phyloP scores from a whole-genome alignment of 53 echinoderm and acorn worm genomes.

The Arbacia lixula region DNA sequence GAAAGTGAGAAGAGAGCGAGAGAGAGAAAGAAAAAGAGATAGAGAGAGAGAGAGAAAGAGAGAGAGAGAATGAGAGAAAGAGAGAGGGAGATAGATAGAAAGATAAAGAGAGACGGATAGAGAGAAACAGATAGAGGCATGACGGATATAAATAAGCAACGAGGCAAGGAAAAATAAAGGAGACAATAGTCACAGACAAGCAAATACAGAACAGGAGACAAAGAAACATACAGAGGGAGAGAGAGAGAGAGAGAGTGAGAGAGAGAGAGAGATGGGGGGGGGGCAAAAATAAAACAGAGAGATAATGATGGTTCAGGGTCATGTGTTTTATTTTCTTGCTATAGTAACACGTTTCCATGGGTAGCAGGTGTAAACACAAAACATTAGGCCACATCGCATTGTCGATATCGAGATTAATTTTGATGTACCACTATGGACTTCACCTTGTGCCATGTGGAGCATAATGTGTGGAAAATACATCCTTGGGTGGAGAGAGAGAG shows the following conservation, averaged over 20 bases:
- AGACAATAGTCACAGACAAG: background rate
- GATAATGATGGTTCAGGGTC: too few species aligned
- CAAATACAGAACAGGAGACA: background rate
- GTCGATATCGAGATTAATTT: background rate
- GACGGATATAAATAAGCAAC: background rate
- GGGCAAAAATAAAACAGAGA: background rate
- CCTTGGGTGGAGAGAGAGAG: too few species aligned
- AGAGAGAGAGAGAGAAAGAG: background rate
- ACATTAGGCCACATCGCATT: too few species aligned
- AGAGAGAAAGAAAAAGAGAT: background rate
- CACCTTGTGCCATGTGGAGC: too few species aligned
- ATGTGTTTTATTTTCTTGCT: too few species aligned
- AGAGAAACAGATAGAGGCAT: background rate
- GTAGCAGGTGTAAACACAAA: too few species aligned
- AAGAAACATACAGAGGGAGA: background rate
- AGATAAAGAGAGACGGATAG: background rate
- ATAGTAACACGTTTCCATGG: too few species aligned
- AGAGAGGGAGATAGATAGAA: background rate
- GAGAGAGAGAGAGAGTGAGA: background rate
- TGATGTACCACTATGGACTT: background rate
- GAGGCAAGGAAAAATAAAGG: background rate
- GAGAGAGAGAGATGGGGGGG: background rate
- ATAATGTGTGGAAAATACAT: too few species aligned
- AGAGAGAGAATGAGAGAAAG: background rate
- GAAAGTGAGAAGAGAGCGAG: background rate